Conservation (phyloP, 37 sponge, comb jelly and placozoan species). For the Agelas oroides region DNA sequence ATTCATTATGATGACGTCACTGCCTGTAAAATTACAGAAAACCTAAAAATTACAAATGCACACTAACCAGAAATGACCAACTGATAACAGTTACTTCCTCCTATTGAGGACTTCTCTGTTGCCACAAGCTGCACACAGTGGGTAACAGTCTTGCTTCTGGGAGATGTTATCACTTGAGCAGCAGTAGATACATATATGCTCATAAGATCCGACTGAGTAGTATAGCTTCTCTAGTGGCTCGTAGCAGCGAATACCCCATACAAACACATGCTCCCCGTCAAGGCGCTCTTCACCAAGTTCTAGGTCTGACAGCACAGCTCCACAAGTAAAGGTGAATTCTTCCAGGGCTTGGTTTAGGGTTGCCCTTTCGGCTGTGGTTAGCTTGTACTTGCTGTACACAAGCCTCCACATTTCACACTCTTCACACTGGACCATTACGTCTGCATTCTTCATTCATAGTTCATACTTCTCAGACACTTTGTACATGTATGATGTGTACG, state of each 20-base stretch:
- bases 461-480: too few species aligned
- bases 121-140: too few species aligned
- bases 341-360: slow-evolving; percentile 24
- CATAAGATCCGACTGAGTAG: slow-evolving; percentile 7
- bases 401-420: slow-evolving; percentile 20
- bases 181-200: slow-evolving; percentile 30
- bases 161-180: not conserved
- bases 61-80: too few species aligned
- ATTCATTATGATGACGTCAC: too few species aligned
- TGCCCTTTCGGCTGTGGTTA: not conserved
- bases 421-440: slow-evolving; percentile 14
- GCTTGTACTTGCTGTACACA: slow-evolving; percentile 29
- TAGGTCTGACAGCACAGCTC: too few species aligned
- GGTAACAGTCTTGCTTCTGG: too few species aligned
- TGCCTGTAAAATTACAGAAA: too few species aligned
- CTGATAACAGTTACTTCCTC: too few species aligned
- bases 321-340: slow-evolving; percentile 21
- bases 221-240: slow-evolving; percentile 41
- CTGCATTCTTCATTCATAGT: too few species aligned
- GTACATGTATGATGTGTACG: too few species aligned
- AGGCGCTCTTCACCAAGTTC: not conserved
- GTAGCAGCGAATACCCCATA: slow-evolving; percentile 25
- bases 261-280: slow-evolving; percentile 15
- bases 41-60: too few species aligned
- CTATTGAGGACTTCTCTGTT: too few species aligned